Conservation (phyloP, 2,888 invertebrate species). For the Drosophila siamana region DNA sequence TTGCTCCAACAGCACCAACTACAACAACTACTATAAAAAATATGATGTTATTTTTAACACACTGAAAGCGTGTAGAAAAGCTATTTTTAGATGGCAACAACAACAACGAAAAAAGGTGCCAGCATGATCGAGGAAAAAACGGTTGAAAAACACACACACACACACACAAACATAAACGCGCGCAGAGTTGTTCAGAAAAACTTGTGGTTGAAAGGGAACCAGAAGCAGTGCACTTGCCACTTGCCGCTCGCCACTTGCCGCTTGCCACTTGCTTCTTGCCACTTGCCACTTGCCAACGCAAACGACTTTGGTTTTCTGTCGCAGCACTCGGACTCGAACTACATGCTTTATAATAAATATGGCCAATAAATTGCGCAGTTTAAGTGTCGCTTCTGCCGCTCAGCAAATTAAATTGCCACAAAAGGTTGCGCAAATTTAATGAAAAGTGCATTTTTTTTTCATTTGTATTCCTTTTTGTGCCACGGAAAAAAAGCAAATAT, state of each 20-base stretch:
- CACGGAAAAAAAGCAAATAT: constrained; percentile 33
- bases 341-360: constrained; percentile 77
- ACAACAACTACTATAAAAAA: constrained; percentile 60
- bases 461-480: no score
- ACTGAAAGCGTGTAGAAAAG: constrained; percentile 81
- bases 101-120: constrained; percentile 14
- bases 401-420: constrained; percentile 40
- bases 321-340: constrained; percentile 39
- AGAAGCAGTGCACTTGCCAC: constrained; percentile 37
- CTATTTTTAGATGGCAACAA: constrained; percentile 63
- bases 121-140: constrained; percentile 25
- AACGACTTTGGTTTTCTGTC: constrained; percentile 43
- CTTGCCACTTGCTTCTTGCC: constrained; percentile 36
- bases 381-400: constrained; percentile 46
- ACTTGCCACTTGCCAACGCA: constrained; percentile 39
- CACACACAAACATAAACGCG: not conserved
- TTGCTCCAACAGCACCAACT: constrained; percentile 2
- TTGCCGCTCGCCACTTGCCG: constrained; percentile 34
- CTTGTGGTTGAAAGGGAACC: constrained; percentile 47
- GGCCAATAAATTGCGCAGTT: constrained; percentile 73
- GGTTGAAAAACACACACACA: constrained; percentile 3
- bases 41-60: constrained; percentile 81
- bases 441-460: no score
- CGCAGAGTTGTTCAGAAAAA: constrained; percentile 37
- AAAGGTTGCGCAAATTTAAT: constrained; percentile 43